phyloP scores from a whole-genome alignment of 2,797 vertebrate species.

The Cryptoblepharus egeriae region DNA sequence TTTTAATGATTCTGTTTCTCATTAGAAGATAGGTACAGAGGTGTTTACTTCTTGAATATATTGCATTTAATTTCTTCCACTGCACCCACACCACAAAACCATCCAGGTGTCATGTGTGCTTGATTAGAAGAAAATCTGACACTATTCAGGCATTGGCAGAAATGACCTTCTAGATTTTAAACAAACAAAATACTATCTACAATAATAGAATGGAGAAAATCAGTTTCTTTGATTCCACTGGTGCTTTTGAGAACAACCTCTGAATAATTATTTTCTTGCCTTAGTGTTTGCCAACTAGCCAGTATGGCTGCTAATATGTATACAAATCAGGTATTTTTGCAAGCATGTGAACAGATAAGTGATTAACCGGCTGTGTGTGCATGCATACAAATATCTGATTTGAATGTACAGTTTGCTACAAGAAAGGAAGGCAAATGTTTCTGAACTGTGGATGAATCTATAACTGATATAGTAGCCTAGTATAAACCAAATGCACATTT shows the following conservation, averaged over 20 bases:
- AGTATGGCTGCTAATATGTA: slow-evolving; percentile 32
- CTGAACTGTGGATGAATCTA: slow-evolving; percentile 19
- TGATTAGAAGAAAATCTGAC: slow-evolving; percentile 6
- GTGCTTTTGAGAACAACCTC: not conserved
- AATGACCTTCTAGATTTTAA: slow-evolving; percentile 6
- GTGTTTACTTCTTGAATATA: not conserved
- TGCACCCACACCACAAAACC: too few relatives aligned
- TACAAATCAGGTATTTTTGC: slow-evolving; percentile 36
- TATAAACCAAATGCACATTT: slow-evolving; percentile 37
- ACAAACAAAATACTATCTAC: not conserved
- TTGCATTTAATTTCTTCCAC: not conserved
- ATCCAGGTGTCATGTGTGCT: not conserved
- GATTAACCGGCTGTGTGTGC: slow-evolving; percentile 18
- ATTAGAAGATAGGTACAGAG: not conserved
- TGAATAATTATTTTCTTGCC: not conserved
- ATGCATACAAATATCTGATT: slow-evolving; percentile 8
- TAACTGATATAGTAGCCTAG: slow-evolving; percentile 36
- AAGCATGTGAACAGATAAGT: slow-evolving; percentile 26
- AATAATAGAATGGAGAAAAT: not conserved
- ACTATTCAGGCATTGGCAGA: not conserved
- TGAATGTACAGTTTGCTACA: slow-evolving; percentile 5
- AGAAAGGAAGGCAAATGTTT: slow-evolving; percentile 26
- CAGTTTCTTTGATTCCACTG: not conserved
- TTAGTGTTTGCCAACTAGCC: slow-evolving; percentile 19
- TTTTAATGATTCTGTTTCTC: not conserved